phyloP scores from a whole-genome alignment of 2,888 invertebrate genomes.

The Periphyllus acericola region DNA sequence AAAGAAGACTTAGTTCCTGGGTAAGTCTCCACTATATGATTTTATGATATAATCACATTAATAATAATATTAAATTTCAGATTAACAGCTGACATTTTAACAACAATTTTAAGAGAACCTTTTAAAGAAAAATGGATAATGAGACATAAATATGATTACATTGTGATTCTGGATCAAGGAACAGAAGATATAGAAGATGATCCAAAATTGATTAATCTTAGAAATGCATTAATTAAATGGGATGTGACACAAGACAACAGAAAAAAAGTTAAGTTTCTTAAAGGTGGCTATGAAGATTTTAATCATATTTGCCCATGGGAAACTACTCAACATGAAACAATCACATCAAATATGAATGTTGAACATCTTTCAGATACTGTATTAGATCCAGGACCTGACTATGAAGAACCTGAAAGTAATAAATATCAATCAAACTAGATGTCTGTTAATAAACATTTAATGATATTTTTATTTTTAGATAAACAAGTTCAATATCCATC shows the following conservation, averaged over 20 bases:
- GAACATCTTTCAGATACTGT: constrained; percentile 10
- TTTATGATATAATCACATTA: background rate
- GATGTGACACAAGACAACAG: constrained; percentile 34
- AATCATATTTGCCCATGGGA: constrained; percentile 51
- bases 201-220: constrained; percentile 41
- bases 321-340: constrained; percentile 26
- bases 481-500: constrained; percentile 44
- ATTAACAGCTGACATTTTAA: constrained; percentile 37
- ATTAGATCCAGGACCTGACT: constrained; percentile 15
- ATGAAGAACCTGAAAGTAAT: constrained; percentile 36
- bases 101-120: constrained; percentile 23
- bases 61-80: constrained; percentile 26
- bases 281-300: constrained; percentile 60
- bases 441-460: background rate
- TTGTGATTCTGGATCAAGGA: constrained; percentile 53
- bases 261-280: constrained; percentile 56
- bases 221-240: constrained; percentile 48
- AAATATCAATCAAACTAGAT: background rate
- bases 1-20: constrained; percentile 45
- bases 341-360: constrained; percentile 12
- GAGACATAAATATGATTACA: constrained; percentile 40
- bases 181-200: constrained; percentile 57
- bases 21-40: background rate
- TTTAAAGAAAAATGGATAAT: constrained; percentile 38
- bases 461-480: constrained; percentile 8